phyloP scores from a whole-genome alignment of 2,888 invertebrate species.

The Sabatieria punctata region DNA sequence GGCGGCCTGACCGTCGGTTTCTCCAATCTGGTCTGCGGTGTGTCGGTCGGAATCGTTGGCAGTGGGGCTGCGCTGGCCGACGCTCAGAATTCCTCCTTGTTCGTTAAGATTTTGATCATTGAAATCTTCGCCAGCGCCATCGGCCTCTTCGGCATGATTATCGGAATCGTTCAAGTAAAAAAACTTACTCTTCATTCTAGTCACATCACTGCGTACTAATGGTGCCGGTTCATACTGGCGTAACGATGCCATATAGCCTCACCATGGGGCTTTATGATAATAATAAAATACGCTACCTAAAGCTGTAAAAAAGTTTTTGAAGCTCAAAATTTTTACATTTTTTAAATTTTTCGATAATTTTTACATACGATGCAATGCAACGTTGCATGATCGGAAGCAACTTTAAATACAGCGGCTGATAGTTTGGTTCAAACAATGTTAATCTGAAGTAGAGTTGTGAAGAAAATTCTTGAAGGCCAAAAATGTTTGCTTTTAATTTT shows the following conservation, averaged over 20 bases:
- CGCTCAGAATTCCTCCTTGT: conserved; percentile 85
- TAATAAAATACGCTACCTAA: neutral
- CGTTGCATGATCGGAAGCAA: too few relatives aligned
- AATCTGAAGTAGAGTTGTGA: too few relatives aligned
- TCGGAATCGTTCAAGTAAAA: conserved; percentile 51
- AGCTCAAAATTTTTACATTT: neutral
- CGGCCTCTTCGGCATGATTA: conserved; percentile 93
- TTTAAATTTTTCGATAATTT: too few relatives aligned
- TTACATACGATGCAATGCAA: too few relatives aligned
- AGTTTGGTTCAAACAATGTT: too few relatives aligned
- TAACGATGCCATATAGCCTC: too few relatives aligned
- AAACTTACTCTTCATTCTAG: neutral
- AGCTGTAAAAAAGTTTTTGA: neutral
- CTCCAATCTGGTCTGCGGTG: conserved; percentile 85
- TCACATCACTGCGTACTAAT: too few relatives aligned
- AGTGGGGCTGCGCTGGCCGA: conserved; percentile 95
- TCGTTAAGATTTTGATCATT: conserved; percentile 93
- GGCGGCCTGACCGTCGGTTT: conserved; percentile 85
- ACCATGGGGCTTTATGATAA: too few relatives aligned
- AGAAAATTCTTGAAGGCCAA: too few relatives aligned
- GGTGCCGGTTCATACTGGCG: too few relatives aligned
- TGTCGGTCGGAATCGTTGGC: conserved; percentile 76
- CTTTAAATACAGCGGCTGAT: too few relatives aligned
- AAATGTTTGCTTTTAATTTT: too few relatives aligned
- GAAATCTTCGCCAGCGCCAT: conserved; percentile 99